Base-by-base conservation (phyloP, 1,140 invertebrate species). In the Drosophila bocqueti region DNA sequence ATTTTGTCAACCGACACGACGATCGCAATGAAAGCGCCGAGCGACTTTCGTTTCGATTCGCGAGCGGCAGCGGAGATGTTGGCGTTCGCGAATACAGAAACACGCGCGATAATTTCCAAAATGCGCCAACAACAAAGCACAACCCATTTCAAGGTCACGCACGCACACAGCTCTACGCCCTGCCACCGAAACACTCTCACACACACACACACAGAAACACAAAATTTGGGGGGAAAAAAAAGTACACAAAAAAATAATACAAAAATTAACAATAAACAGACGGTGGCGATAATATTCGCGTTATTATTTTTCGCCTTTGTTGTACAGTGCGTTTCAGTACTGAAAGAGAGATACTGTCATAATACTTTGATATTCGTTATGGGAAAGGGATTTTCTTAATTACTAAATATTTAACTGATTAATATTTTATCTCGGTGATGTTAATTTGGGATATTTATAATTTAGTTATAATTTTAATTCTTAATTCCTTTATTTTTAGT, bases 61-160 rank as follows among this genome's bases (percentile, higher is more conserved):
- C 40, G 24, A 36, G 21, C 29, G 62, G 18, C 11, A 29, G 52
- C 36, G 34, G 43, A 34, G 26, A 31, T 34, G 54, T 43, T 60
- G 10, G 16, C 31, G 34, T 36, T 63, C 21, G 29, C 54, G 57
- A 38, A 49, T 73, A 78, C 73, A 58, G 40, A 83, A 83, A 80
- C 78, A 85, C 75, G 78, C 79, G 86, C 79, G 86, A 91, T 90
- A 85, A 90, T 90, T 90, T 91, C 85, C 85, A 82, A 90, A 90
- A 86, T 82, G 67, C 71, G 86, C 71, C 85, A 89, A 76, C 85
- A 90, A 90, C 83, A 90, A 82, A 81, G 82, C 68, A 40, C 85
- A 90, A 90, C 86, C 85, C 82, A 76, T 82, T 89, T 90, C 85
- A 90, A 90, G 86, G 85, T 90, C 85, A 90, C 86, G 54, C 71